Evolutionary conservation across 2,113 vertebrate species (phyloP), one percentile per base, ranked within the genome.

Genomic region (Hippolais icterina): DNA sequence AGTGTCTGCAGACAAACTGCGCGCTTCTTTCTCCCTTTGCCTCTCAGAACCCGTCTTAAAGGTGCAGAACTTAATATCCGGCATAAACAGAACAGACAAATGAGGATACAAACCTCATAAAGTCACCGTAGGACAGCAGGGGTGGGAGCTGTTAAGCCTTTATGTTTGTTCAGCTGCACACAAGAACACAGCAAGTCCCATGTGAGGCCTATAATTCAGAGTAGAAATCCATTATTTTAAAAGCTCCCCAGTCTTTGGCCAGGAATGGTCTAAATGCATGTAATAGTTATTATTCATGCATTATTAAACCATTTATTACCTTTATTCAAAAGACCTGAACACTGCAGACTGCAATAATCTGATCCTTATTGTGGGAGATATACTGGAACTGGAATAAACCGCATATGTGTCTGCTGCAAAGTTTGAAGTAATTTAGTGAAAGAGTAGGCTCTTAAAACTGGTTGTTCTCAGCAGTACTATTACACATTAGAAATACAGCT

Each of bases 351-450:
- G 41, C 25, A 56, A n/a, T 76, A 54, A 65, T 91, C 12, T 57
- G 18, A 59, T 83, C 31, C 56, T 69, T 91, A 8, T 79, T 93
- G 29, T 76, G 57, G 33, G 64, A 87, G 81, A 12, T 77, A 39
- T 4, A 23, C 15, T 47, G 41, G 28, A 87, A 85, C 12, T 76
- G 47, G 10, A 76, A 76, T 68, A 76, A 76, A 50, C 20, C 76
- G 6, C 1, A 0, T 72, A 22, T 49, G 3, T 72, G 20, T 87
- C 68, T 95, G 25, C 65, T 91, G 37, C 70, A 33, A 79, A 68
- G 25, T 91, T 72, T 90, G 54, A 49, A 88, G 35, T 90, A 61
- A 44, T 83, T 72, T 25, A 74, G 33, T 94, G 70, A 54, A 90
- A 85, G 8, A 60, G 2, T 75, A 50, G 22, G 37, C 60, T 70